Evolutionary conservation across 2,797 vertebrate genomes (phyloP).

Genomic region (Chloroceryle inda): DNA sequence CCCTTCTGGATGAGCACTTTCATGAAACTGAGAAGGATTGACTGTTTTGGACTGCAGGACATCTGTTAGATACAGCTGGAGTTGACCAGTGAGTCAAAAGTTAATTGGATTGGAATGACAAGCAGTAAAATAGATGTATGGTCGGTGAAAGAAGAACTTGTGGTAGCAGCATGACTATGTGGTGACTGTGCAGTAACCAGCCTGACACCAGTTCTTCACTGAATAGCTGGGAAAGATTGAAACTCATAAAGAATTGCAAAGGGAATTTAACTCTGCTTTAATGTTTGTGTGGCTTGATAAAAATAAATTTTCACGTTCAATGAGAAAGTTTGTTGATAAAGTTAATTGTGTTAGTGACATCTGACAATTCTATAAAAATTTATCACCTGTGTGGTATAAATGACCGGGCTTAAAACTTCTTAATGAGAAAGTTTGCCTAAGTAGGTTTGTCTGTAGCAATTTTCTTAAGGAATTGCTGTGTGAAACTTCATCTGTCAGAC

Average conservation of each 20-base stretch:
- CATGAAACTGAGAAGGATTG: not conserved
- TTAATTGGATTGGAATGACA: not conserved
- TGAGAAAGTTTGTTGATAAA: not conserved
- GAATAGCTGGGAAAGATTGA: not conserved
- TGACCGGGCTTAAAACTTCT: not conserved
- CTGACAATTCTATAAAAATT: not conserved
- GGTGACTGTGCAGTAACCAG: not conserved
- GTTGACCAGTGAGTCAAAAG: not conserved
- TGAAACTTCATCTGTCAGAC: not conserved
- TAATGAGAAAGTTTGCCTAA: not conserved
- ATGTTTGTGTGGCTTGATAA: not conserved
- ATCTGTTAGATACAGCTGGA: not conserved
- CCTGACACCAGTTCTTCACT: not conserved
- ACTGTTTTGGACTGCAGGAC: not conserved
- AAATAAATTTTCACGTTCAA: not conserved
- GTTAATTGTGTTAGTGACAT: not conserved
- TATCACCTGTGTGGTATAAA: not conserved
- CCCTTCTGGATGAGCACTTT: not conserved
- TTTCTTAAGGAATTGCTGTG: not conserved
- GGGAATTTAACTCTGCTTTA: not conserved
- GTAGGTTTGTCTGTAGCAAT: not conserved
- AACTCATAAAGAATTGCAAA: not conserved
- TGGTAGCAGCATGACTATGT: rapidly evolving
- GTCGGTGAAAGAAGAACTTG: not conserved
- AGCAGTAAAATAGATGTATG: not conserved